A percentile compares a stretch with the other conserved stretches of the same genome.
Evolutionary conservation across 2,888 invertebrate species (phyloP).

Genomic region (Callosobruchus maculatus): DNA sequence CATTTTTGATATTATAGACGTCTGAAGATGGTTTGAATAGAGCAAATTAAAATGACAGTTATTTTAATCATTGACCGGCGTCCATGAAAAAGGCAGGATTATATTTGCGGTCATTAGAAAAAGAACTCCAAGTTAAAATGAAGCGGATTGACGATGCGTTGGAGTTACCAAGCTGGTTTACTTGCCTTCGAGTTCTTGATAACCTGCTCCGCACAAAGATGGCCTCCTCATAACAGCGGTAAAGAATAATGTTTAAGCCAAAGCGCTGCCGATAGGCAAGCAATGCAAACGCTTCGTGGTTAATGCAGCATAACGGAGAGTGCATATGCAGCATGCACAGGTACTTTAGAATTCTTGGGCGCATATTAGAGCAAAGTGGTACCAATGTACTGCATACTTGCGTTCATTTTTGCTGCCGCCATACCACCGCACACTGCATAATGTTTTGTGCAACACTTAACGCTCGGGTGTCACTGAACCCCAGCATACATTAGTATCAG

Average conservation of each 20-base stretch:
- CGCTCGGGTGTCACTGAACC: not conserved
- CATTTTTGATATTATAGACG: too few relatives aligned
- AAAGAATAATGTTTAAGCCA: not conserved
- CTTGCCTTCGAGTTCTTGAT: not conserved
- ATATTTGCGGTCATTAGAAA: too few relatives aligned
- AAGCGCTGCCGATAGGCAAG: not conserved
- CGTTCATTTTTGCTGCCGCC: not conserved
- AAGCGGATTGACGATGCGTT: too few relatives aligned
- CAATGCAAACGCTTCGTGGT: not conserved
- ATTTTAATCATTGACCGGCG: too few relatives aligned
- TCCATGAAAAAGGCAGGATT: too few relatives aligned
- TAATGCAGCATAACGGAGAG: not conserved
- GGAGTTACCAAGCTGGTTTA: too few relatives aligned
- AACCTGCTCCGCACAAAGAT: not conserved
- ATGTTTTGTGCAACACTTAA: not conserved
- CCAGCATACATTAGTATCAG: too few relatives aligned
- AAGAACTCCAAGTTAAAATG: too few relatives aligned
- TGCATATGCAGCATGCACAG: not conserved
- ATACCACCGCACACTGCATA: not conserved
- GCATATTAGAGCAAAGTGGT: not conserved
- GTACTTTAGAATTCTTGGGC: not conserved
- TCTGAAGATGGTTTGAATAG: too few relatives aligned
- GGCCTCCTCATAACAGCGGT: not conserved
- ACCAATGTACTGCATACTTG: not conserved
- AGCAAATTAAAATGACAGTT: too few relatives aligned